Evolutionary conservation across 92 coral and sea anemone genomes (phyloP), one percentile per base, ranked within the genome.

Genomic region (Paragorgia papillata): DNA sequence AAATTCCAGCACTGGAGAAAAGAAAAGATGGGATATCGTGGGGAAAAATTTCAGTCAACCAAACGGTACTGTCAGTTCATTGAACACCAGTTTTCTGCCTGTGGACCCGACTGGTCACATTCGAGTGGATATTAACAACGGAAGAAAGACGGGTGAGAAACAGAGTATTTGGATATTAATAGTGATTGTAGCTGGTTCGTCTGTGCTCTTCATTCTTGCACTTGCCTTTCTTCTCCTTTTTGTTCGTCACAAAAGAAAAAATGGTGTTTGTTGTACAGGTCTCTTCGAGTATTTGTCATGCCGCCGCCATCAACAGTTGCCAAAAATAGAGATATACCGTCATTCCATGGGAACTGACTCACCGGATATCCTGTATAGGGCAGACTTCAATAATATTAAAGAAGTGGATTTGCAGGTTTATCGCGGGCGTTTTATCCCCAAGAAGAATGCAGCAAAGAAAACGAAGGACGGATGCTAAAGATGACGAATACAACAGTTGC

Each of bases 281-380:
- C 20, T 30, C 44, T 70, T 31, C 39, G 22, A 9, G 5, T 10
- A 1, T 9, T 22, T 9, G 58, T 18, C 53, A 53, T 70, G 55
- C 46, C 33, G 2, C 46, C 28, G 26, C 9, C 46, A 53, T 2
- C 17, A 49, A 19, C 77, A 50, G 29, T 34, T 70, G 46, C 77
- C 77, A 3, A 70, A 51, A 37, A 94, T 94, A 44, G 97, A 94
- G 82, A 91, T 94, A 41, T 94, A 91, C 64, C 98, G 97, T 53
- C 98, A 94, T 43, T 88, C 98, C 21, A 73, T 90, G 55, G 89
- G 83, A 74, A 68, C 91, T 22, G 97, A 94, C 67, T 90, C 98
- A 78, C 97, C 98, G 83, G 98, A 94, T 76, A 96, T 86, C 24
- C 82, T 88, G 19, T 90, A 84, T 82, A 63, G 91, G 76, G 98